Conservation (phyloP, 1,140 invertebrate species). For the Hormaphis cornu region DNA sequence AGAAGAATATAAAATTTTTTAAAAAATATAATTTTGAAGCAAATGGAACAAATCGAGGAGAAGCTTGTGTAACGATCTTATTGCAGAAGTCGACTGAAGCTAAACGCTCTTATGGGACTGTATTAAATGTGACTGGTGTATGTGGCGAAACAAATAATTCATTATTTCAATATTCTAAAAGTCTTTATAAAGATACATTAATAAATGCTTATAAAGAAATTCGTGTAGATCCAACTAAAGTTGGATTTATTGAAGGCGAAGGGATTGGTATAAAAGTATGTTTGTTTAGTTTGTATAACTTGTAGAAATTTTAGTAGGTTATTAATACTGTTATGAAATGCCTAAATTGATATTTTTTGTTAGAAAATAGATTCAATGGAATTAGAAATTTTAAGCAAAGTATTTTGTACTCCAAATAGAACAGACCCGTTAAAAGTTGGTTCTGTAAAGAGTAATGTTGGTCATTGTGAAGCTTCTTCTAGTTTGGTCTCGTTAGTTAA, state of each 20-base stretch:
- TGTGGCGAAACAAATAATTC: conserved; percentile 51
- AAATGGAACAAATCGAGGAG: conserved; percentile 55
- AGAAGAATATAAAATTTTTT: neutral
- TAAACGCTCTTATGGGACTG: conserved; percentile 50
- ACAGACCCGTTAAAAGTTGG: conserved; percentile 57
- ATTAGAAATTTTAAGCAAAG: conserved; percentile 34
- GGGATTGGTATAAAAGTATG: conserved; percentile 39
- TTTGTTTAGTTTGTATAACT: neutral
- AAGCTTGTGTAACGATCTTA: conserved; percentile 50
- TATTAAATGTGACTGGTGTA: conserved; percentile 49
- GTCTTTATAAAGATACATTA: conserved; percentile 2
- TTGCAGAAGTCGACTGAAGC: conserved; percentile 49
- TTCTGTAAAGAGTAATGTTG: conserved; percentile 67
- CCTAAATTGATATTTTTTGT: neutral
- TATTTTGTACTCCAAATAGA: conserved; percentile 34
- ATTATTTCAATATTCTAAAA: conserved; percentile 1
- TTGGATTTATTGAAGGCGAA: conserved; percentile 40
- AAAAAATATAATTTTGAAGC: conserved; percentile 40
- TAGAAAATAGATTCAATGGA: conserved; percentile 37
- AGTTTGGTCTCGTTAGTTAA: conserved; percentile 52
- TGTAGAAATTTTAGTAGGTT: neutral
- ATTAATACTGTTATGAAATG: no score
- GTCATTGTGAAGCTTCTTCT: conserved; percentile 62
- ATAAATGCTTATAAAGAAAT: conserved; percentile 14
- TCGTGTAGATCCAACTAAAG: conserved; percentile 48